phyloP scores from a whole-genome alignment of 2,113 vertebrate genomes.

The Anoplopoma fimbria region DNA sequence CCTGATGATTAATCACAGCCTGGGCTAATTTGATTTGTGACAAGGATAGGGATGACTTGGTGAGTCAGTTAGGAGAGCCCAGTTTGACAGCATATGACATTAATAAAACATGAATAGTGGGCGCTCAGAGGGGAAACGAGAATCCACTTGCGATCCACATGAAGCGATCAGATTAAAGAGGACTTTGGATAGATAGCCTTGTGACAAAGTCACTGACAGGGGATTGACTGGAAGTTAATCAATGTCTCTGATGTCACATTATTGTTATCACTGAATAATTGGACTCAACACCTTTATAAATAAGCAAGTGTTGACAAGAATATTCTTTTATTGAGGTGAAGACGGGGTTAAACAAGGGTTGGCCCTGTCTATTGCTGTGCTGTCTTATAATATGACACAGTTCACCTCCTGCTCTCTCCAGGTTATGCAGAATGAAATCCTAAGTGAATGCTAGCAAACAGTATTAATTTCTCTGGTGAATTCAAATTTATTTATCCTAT shows the following conservation, averaged over 20 bases:
- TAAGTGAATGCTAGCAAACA: conserved; percentile 26
- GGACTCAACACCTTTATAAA: conserved; percentile 9
- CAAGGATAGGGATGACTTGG: conserved; percentile 82
- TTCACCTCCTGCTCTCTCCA: conserved; percentile 17
- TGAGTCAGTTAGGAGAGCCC: conserved; percentile 81
- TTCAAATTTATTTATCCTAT: conserved; percentile 49
- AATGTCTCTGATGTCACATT: conserved; percentile 31
- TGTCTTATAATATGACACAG: conserved; percentile 21
- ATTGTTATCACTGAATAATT: conserved; percentile 41
- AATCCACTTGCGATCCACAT: conserved; percentile 64
- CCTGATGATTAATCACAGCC: conserved; percentile 85
- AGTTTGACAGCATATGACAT: conserved; percentile 78
- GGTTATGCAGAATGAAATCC: conserved; percentile 34
- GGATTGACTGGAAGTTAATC: conserved; percentile 48
- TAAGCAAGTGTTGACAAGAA: conserved; percentile 11
- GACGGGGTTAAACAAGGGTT: neutral
- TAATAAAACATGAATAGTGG: conserved; percentile 84
- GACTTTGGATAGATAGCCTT: conserved; percentile 48
- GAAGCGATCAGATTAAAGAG: conserved; percentile 69
- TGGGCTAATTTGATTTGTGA: conserved; percentile 87
- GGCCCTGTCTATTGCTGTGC: conserved; percentile 8
- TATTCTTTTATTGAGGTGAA: conserved; percentile 3
- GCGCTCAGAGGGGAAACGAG: conserved; percentile 52
- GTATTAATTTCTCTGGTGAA: conserved; percentile 37
- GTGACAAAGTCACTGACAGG: conserved; percentile 40